Evolutionary conservation across 2,888 invertebrate species (phyloP), one percentile per base, ranked within the genome.

Genomic region (Brachyptera putata): DNA sequence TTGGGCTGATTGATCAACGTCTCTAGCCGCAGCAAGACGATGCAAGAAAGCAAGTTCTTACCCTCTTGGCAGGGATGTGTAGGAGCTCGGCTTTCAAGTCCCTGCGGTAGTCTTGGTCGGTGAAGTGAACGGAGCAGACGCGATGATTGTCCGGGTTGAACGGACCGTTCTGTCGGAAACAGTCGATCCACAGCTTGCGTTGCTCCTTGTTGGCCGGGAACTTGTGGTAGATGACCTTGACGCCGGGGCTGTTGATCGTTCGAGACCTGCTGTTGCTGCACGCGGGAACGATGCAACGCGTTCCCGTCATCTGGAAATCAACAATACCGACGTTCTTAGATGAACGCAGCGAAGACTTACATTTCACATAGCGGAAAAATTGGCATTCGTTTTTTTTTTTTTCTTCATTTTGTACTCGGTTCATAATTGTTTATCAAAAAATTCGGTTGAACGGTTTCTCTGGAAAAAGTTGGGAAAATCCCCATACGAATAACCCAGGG

Each of bases 21-120:
- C n/a, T n/a, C n/a, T n/a, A n/a, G n/a, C n/a, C n/a, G n/a, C n/a
- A n/a, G n/a, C n/a, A n/a, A n/a, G n/a, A n/a, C n/a, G n/a, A n/a
- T n/a, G n/a, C n/a, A n/a, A n/a, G n/a, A n/a, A n/a, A n/a, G n/a
- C n/a, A n/a, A n/a, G n/a, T n/a, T n/a, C n/a, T n/a, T n/a, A 57
- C 46, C 30, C 39, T 58, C 39, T 50, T 49, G 7, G 34, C 24
- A 14, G 58, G 58, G n/a, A 34, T 34, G 21, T 39, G 39, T 14
- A 58, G 46, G 25, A 58, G 48, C 39, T 58, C 49, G 1, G 48
- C 58, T 36, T 58, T 25, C 7, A 58, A 39, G 46, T 58, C 58
- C 1, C 49, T n/a, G 3, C 18, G n/a, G 14, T 50, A 58, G 46
- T 58, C 58, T 11, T 49, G 37, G 13, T 14, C 18, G 13, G 16